Evolutionary conservation across 2,113 vertebrate genomes (phyloP).

Genomic region (Eulacestoma nigropectus): DNA sequence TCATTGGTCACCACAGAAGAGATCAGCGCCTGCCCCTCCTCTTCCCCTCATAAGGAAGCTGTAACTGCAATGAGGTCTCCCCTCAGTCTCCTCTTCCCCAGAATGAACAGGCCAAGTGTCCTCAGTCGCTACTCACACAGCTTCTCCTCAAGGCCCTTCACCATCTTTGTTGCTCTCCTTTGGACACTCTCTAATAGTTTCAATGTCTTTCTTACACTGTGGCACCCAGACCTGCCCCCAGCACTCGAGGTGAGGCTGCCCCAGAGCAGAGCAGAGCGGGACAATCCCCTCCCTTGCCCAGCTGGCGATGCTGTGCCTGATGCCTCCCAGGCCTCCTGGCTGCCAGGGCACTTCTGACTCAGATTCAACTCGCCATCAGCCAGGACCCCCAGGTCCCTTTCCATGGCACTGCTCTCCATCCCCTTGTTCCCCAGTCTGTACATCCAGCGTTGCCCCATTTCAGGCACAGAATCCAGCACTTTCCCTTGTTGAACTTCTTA

Average conservation of each 20-base stretch:
- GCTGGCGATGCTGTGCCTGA: neutral
- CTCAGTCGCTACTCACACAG: accelerated
- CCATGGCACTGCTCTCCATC: accelerated
- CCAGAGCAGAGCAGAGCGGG: neutral
- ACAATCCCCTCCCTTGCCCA: neutral
- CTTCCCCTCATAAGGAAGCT: accelerated
- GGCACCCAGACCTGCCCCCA: neutral
- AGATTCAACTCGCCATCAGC: accelerated
- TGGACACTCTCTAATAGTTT: neutral
- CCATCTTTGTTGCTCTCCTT: neutral
- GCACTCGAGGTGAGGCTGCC: neutral
- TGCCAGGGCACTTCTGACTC: neutral
- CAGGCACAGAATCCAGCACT: neutral
- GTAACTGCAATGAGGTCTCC: accelerated
- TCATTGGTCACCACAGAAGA: neutral
- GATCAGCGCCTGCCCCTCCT: neutral
- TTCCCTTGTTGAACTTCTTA: neutral
- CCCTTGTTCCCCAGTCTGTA: neutral
- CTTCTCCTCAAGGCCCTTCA: neutral
- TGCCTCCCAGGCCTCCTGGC: neutral
- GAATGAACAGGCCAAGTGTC: neutral
- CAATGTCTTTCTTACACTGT: neutral
- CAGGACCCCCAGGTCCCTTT: neutral
- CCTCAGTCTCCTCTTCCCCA: neutral
- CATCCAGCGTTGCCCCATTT: no score